These are phyloP conservation scores for Liposcelis brunnea DNA, from an alignment of 2,888 invertebrate species.

Conservation along the genomic window DNA sequence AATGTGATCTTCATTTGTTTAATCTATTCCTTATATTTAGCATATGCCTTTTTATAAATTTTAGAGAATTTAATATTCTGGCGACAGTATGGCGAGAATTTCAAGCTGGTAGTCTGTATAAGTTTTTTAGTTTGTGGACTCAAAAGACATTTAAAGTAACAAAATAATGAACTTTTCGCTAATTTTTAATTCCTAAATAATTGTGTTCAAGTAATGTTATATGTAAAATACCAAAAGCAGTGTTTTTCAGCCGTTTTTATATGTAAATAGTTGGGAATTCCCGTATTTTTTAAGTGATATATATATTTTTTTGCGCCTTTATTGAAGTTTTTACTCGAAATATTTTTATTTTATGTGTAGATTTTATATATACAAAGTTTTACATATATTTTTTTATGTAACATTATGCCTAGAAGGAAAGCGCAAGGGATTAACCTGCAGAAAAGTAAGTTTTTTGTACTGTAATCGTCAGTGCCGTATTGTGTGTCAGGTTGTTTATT, in stretches of 20 bases:
- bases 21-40: slow-evolving; percentile 4
- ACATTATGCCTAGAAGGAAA: slow-evolving; percentile 15
- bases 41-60: background rate
- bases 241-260: too few relatives aligned
- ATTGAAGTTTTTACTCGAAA: background rate
- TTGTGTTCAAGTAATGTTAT: too few relatives aligned
- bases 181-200: too few relatives aligned
- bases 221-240: too few relatives aligned
- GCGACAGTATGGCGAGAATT: slow-evolving; percentile 8
- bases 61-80: background rate
- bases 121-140: too few relatives aligned
- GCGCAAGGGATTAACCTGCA: slow-evolving; percentile 13
- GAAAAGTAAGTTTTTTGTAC: slow-evolving; percentile 14
- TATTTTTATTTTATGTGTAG: slow-evolving; percentile 1
- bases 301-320: background rate
- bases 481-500: too few relatives aligned
- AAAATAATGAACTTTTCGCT: too few relatives aligned
- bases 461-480: too few relatives aligned
- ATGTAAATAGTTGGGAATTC: too few relatives aligned
- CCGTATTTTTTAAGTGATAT: background rate
- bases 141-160: too few relatives aligned
- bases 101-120: slow-evolving; percentile 7
- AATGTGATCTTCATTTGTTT: slow-evolving; percentile 1
- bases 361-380: too few relatives aligned
- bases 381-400: background rate